phyloP scores from a whole-genome alignment of 2,888 invertebrate species.

The Notodonta ziczac region DNA sequence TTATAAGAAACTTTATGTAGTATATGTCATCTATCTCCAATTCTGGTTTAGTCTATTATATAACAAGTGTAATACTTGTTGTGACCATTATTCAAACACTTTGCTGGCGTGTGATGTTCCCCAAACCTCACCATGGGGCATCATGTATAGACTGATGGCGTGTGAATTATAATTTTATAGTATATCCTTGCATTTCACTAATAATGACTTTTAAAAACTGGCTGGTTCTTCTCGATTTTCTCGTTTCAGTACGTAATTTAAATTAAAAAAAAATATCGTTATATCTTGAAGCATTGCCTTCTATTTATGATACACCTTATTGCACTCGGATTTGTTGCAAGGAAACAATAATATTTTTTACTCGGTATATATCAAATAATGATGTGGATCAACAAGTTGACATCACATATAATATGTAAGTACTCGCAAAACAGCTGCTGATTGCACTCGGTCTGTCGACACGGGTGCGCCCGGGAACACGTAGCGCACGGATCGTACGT shows the following conservation, averaged over 20 bases:
- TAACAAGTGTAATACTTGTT: too few relatives aligned
- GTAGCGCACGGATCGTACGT: not conserved
- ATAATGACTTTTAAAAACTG: not conserved
- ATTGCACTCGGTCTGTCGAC: not conserved
- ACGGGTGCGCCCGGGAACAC: not conserved
- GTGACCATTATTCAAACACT: not conserved
- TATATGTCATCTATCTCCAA: too few relatives aligned
- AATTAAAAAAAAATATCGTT: too few relatives aligned
- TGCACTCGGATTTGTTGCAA: not conserved
- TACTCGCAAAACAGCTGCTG: not conserved
- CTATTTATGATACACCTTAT: not conserved
- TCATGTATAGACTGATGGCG: not conserved
- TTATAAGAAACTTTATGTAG: too few relatives aligned
- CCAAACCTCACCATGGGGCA: not conserved
- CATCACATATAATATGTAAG: not conserved
- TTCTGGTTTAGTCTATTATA: too few relatives aligned
- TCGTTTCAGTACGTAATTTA: too few relatives aligned
- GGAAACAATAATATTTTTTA: not conserved
- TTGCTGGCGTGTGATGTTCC: not conserved
- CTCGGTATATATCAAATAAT: too few relatives aligned
- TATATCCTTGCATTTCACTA: not conserved
- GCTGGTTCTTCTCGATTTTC: not conserved
- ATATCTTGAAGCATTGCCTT: too few relatives aligned
- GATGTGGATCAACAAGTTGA: not conserved
- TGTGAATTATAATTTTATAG: too few relatives aligned